Evolutionary conservation across 1,140 invertebrate genomes (phyloP), one percentile per base, ranked within the genome.

Genomic region (Lepidostoma basale): DNA sequence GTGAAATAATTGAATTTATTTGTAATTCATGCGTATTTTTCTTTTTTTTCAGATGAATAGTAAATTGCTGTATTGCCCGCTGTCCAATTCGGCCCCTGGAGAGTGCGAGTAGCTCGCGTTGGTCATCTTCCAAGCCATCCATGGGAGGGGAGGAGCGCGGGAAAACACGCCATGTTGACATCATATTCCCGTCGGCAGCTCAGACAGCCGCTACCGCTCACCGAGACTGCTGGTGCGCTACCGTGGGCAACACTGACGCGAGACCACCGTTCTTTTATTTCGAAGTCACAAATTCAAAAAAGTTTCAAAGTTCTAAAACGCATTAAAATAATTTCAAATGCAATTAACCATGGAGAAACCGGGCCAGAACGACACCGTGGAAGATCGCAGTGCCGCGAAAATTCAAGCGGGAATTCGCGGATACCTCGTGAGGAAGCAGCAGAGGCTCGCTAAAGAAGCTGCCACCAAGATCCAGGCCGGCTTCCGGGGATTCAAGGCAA

Each of bases 341-440:
- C 36, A 47, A 20, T 28, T 58, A 5, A 62, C 18, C 54, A 70
- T 66, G 66, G 62, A 72, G 14, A 49, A 20, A 1, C 16, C 54
- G 18, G 52, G 52, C 14, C 28, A 59, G 45, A 28, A 56, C n/a
- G 36, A 69, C 4, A 67, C 74, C 18, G 70, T 86, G 20, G 84
- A 87, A 73, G 86, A 89, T 74, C 85, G 84, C 49, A 88, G 87
- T 22, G 90, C 89, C 0, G 87, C 88, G 1, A 91, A 90, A 78
- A 93, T 93, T 67, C 91, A 93, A 76, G 90, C 90, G 0, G 86
- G 88, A 3, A 83, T 91, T 14, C 81, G 90, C 0, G 90, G 90
- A n/a, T 91, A 87, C 75, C 78, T 90, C n/a, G 87, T 88, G 4
- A 77, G 90, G 16, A 89, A 89, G 74, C 81, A 84, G 56, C 79